Percentiles rank a stretch among this genome's conserved stretches.
phyloP scores from a whole-genome alignment of 2,113 vertebrate genomes.

The Lota lota region DNA sequence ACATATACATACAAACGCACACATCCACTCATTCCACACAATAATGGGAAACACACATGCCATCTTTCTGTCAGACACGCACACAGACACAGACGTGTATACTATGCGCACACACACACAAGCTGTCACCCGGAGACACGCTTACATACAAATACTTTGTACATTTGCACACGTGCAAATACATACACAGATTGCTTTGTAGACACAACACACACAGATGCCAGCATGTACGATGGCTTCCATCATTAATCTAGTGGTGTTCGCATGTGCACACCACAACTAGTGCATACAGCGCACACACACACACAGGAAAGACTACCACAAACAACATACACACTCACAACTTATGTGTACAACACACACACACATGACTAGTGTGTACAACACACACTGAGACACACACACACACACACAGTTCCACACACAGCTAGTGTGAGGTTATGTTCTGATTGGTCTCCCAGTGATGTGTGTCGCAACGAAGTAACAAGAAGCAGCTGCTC shows the following conservation, averaged over 20 bases:
- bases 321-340: conserved; percentile 2
- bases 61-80: too few species aligned
- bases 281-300: not conserved
- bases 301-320: not conserved
- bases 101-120: conserved; percentile 11
- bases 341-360: not conserved
- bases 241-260: too few species aligned
- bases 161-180: too few species aligned
- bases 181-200: not conserved
- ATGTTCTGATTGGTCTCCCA: conserved; percentile 45
- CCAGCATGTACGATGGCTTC: not conserved
- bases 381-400: not conserved
- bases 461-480: conserved; percentile 36
- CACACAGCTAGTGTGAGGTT: conserved; percentile 16
- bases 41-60: too few species aligned
- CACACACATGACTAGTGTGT: too few species aligned
- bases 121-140: too few species aligned
- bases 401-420: not conserved
- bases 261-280: too few species aligned
- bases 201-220: not conserved
- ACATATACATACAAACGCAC: not conserved
- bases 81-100: too few species aligned
- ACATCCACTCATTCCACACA: too few species aligned
- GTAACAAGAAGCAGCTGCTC: conserved; percentile 55
- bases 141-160: conserved; percentile 1